Base-by-base conservation (phyloP, 2,888 invertebrate species). In the Erpobdella octoculata region DNA sequence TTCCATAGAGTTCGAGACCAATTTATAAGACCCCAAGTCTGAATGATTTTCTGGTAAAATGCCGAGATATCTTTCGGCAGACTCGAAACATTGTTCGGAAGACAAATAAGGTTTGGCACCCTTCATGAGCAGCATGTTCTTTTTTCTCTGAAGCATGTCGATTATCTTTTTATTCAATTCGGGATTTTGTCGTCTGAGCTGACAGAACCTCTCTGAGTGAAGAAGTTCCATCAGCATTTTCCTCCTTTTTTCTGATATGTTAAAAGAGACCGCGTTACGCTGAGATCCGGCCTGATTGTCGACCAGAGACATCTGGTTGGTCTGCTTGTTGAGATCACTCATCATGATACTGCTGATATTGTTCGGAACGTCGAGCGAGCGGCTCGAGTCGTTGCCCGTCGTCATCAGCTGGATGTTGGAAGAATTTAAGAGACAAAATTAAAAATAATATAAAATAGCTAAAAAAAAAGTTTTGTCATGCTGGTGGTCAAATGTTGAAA, bases 101-200 rank as follows among this genome's bases (percentile, higher is more conserved):
- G 6, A 25, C 21, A 53, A 28, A 1, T 53, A 28, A 28, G 53
- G 21, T 53, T 53, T 21, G 5, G 53, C 21, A 15, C 53, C 28
- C 53, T 28, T 53, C n/a, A 28, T 31, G 28, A 33, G 31, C n/a
- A 69, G 58, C 58, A 69, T 46, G 25, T 69, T 31, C 37, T 69
- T 69, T 33, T 69, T 69, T n/a, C 36, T 48, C 35, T 69, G 58
- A n/a, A 69, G 37, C n/a, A 69, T 69, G 33, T 58, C 69, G 21
- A 69, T 58, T 33, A 69, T 69, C 8, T 48, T 38, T 35, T 35
- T 38, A 31, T 69, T 69, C 18, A 69, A 28, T 69, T 46, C 69
- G 12, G 69, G 69, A 35, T 69, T 69, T 38, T 69, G n/a, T 21
- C 69, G 28, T 35, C 69, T 31, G 12, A 69, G 9, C 36, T 69